Base-by-base conservation (phyloP, 2,888 invertebrate genomes). In the Andricus quercusramuli region DNA sequence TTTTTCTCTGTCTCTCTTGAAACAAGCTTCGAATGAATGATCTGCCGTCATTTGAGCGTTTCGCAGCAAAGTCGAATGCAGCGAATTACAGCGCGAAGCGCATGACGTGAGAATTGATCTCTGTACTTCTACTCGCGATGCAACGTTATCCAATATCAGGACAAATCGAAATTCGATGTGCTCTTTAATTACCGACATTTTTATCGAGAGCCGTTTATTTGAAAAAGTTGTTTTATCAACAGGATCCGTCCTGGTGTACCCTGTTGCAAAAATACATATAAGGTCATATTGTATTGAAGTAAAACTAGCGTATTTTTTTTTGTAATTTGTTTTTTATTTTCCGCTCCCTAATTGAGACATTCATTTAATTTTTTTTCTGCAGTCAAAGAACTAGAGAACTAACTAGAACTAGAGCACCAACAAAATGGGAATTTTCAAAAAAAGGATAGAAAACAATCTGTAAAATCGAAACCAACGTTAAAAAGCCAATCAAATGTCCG, bases 21-120 rank as follows among this genome's bases (percentile, higher is more conserved):
- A 62, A 62, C 62, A 62, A 62, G 62, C 62, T 62, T 62, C 25
- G 25, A 62, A 47, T 77, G 62, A 78, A 74, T 74, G 74, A 74
- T 74, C 74, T 74, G 29, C 74, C 74, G 74, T 74, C 74, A 74
- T 74, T 74, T 32, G 74, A 74, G 74, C 74, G 74, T 74, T 74
- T 47, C 32, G 29, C 17, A 20, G 51, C 56, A 74, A 74, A 74
- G 74, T 74, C 74, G 51, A 74, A 74, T 51, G 56, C 51, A 47
- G 74, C 74, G 56, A 74, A 74, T 74, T 74, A 74, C 74, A 29
- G 56, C 74, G 74, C 56, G 32, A 74, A 74, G 56, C 74, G 74
- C 56, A 74, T 74, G 56, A 74, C 74, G 74, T 74, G 74, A 56
- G 56, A 74, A 74, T 74, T 74, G 74, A 74, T 74, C 74, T 74